phyloP scores from a whole-genome alignment of 2,888 invertebrate genomes.

The Lottia scabra region DNA sequence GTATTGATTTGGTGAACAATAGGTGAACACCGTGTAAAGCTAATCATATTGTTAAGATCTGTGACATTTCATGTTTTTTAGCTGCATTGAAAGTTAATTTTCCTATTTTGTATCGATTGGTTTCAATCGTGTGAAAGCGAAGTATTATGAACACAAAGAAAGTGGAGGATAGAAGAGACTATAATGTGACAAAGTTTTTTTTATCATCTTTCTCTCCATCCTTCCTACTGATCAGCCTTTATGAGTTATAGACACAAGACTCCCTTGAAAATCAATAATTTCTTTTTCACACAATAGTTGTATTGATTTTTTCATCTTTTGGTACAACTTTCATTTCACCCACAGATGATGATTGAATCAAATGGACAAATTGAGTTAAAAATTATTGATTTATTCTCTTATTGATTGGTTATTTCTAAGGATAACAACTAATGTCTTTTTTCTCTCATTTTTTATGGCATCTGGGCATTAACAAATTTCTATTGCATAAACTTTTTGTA shows the following conservation, averaged over 20 bases:
- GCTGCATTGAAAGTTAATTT: constrained; percentile 23
- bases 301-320: constrained; percentile 37
- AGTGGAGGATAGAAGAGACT: neutral
- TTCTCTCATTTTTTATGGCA: too few relatives aligned
- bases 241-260: constrained; percentile 21
- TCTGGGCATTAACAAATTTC: too few relatives aligned
- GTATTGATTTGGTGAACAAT: constrained; percentile 18
- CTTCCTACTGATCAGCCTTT: neutral
- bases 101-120: constrained; percentile 22
- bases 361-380: constrained; percentile 33
- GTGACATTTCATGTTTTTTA: constrained; percentile 19
- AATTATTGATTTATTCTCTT: constrained; percentile 13
- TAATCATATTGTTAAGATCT: constrained; percentile 18
- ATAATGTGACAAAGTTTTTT: neutral
- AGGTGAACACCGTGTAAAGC: constrained; percentile 17
- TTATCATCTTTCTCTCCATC: neutral
- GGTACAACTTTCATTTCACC: too few relatives aligned
- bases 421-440: too few relatives aligned
- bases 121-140: constrained; percentile 4
- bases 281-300: constrained; percentile 33
- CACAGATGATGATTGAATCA: too few relatives aligned
- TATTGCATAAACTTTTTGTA: too few relatives aligned
- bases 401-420: constrained; percentile 13
- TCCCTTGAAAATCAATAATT: constrained; percentile 30
- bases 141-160: constrained; percentile 1